Evolutionary conservation across 2,888 invertebrate genomes (phyloP).

Genomic region (Cynaeus angustus): DNA sequence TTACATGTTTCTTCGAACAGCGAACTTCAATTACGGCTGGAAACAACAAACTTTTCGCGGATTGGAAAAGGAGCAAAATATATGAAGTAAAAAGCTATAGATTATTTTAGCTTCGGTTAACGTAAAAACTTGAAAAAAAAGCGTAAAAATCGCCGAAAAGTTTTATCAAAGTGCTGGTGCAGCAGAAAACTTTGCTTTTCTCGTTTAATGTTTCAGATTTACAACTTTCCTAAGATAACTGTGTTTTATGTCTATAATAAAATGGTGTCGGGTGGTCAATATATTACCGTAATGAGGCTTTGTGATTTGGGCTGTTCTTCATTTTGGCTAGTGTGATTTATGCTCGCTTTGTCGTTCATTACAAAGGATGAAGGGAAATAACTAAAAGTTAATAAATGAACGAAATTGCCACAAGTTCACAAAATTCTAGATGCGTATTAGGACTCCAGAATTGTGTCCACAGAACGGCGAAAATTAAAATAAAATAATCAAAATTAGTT

Average conservation of each 20-base stretch:
- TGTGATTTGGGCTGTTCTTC: no score
- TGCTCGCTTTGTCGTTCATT: no score
- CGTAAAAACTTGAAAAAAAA: slow-evolving; percentile 30
- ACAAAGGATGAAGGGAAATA: no score
- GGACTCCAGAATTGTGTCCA: no score
- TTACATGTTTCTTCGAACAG: slow-evolving; percentile 1
- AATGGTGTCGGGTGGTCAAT: slow-evolving; percentile 4
- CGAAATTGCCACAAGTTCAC: no score
- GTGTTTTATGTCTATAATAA: slow-evolving; percentile 36
- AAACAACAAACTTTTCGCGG: slow-evolving; percentile 29
- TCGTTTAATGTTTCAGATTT: slow-evolving; percentile 40
- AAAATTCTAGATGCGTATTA: no score
- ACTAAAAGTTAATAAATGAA: no score
- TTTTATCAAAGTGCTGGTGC: slow-evolving; percentile 40
- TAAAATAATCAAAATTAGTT: no score
- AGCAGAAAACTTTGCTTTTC: slow-evolving; percentile 43
- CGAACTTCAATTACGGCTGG: slow-evolving; percentile 20
- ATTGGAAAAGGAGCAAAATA: slow-evolving; percentile 19
- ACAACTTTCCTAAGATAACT: slow-evolving; percentile 39
- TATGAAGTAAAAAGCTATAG: slow-evolving; percentile 14
- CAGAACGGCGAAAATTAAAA: no score
- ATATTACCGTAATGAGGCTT: neutral
- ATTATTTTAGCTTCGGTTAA: slow-evolving; percentile 25
- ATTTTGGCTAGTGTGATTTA: no score
- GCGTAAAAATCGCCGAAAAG: slow-evolving; percentile 30